Conservation (phyloP, 2,113 vertebrate species). For the Tyto alba region DNA sequence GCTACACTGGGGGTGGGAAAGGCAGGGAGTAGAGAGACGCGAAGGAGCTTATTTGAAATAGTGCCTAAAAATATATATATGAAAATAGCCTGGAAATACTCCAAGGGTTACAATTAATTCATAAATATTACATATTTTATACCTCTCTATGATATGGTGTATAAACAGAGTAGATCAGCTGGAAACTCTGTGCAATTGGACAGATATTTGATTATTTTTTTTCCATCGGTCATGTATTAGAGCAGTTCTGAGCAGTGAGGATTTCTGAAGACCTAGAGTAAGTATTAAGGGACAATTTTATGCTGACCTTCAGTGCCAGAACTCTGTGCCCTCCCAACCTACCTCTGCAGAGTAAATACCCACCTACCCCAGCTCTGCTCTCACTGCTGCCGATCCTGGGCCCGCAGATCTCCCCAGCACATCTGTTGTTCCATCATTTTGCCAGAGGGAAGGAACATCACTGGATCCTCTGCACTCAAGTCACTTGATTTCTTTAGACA, state of each 20-base stretch:
- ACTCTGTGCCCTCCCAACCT: background rate
- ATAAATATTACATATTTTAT: conserved; percentile 32
- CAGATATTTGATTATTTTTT: background rate
- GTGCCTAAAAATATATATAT: background rate
- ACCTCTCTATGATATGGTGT: background rate
- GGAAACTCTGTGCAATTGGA: background rate
- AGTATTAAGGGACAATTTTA: background rate
- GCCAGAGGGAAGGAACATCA: background rate
- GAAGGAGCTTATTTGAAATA: conserved; percentile 38
- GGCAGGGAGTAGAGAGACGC: background rate
- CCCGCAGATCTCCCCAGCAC: background rate
- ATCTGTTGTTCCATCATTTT: background rate
- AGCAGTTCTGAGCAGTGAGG: background rate
- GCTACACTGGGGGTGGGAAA: background rate
- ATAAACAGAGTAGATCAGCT: conserved; percentile 23
- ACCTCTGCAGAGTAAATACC: background rate
- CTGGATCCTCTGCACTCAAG: background rate
- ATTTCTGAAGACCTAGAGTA: background rate
- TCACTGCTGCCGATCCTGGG: rapidly evolving
- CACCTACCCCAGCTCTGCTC: background rate
- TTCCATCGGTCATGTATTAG: rapidly evolving
- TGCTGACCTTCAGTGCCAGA: rapidly evolving
- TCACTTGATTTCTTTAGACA: background rate
- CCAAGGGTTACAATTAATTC: conserved; percentile 50
- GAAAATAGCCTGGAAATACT: conserved; percentile 43